Base-by-base conservation (phyloP, 2,888 invertebrate genomes). In the Auanema sp. region DNA sequence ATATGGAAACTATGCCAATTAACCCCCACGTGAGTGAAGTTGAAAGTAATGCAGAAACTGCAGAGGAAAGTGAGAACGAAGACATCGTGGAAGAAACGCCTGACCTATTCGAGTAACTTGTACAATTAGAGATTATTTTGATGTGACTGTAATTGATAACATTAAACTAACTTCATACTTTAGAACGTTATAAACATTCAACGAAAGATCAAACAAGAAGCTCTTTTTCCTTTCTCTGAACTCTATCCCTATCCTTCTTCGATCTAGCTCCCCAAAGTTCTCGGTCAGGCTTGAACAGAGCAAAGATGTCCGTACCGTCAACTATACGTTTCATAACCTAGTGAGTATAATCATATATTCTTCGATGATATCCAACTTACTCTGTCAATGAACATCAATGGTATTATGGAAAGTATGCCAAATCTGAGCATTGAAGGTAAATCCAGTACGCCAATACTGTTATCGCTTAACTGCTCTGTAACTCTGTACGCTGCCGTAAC, bases 251-350 rank as follows among this genome's bases (percentile, higher is more conserved):
- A 14, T 51, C 52, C 12, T 59, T 43, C 16, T 12, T 10, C 5
- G 59, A 41, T 41, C 52, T 40, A 5, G 59, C 51, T n/a, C 51
- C 42, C 59, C 59, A 59, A 2, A 59, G 42, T 21, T 59, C 51
- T 2, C 23, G 41, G 33, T 59, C 21, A 40, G 59, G 59, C 3
- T 18, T 24, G 42, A 59, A 59, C 25, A 47, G 10, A 5, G 16
- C 16, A 10, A 47, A 16, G 47, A 47, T 47, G 33, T 33, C 33
- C 4, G 33, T 33, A 33, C 33, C 33, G 8, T 33, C 33, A 33
- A 33, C 33, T 33, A 33, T 33, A 8, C 33, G 33, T 33, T 33
- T 33, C 33, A 33, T 33, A 33, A 33, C 33, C 33, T 33, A 33
- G n/a, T n/a, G n/a, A n/a, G n/a, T n/a, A n/a, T n/a, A n/a, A n/a